These are phyloP conservation scores for Pentalonia nigronervosa DNA, from an alignment of 1,140 invertebrate genomes.

Conservation along the genomic window DNA sequence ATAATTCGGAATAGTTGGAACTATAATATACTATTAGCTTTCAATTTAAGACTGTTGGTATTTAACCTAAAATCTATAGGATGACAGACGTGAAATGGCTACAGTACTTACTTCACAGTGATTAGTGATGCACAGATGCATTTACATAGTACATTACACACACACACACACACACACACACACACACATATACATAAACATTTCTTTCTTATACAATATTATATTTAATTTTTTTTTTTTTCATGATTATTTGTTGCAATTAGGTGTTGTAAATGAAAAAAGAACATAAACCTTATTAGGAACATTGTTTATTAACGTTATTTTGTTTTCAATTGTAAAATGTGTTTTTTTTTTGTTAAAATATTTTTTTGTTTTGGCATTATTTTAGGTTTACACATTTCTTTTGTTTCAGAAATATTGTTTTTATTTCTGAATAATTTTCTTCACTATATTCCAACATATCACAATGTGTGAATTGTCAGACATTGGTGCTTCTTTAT, in stretches of 20 bases:
- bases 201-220: background rate
- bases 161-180: no score
- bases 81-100: background rate
- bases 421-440: background rate
- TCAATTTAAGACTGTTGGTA: background rate
- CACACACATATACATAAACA: no score
- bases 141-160: no score
- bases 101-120: background rate
- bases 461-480: background rate
- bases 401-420: background rate
- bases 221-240: slow-evolving; percentile 11
- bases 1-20: background rate
- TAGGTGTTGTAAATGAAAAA: background rate
- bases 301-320: slow-evolving; percentile 2
- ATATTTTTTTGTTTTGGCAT: background rate
- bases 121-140: background rate
- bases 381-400: background rate
- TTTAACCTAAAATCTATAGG: background rate
- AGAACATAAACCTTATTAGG: background rate
- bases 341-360: background rate
- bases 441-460: no score
- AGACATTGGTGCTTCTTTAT: background rate
- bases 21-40: background rate
- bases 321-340: slow-evolving; percentile 9
- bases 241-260: background rate